Evolutionary conservation across 2,797 vertebrate species (phyloP).

Genomic region (Pseudochirops cupreus): DNA sequence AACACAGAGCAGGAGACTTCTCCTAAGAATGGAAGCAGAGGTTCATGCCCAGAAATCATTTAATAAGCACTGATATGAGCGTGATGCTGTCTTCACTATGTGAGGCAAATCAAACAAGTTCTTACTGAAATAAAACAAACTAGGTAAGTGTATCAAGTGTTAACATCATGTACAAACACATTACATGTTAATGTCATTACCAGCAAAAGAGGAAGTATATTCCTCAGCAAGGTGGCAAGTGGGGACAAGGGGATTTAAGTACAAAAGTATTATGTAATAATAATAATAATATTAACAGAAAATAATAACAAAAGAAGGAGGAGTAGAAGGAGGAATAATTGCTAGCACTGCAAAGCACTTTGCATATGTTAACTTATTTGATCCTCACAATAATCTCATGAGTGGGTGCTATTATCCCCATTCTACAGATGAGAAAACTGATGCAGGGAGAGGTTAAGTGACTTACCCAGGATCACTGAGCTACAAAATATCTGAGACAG

Average conservation of each 20-base stretch:
- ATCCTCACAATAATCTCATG: not conserved
- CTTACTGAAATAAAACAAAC: constrained; percentile 36
- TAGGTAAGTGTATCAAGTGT: not conserved
- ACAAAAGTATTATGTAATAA: not conserved
- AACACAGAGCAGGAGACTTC: constrained; percentile 8
- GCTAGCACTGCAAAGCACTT: not conserved
- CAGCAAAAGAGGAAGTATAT: constrained; percentile 6
- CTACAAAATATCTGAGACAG: not conserved
- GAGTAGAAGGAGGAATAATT: constrained; percentile 22
- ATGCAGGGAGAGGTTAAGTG: not conserved
- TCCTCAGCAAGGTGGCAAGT: not conserved
- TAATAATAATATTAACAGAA: not conserved
- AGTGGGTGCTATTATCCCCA: not conserved
- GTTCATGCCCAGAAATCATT: constrained; percentile 18
- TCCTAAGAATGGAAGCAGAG: not conserved
- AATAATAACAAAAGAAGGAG: not conserved
- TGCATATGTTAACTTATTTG: not conserved
- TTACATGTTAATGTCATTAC: not conserved
- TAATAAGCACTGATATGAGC: not conserved
- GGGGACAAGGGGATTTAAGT: not conserved
- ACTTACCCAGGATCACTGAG: not conserved
- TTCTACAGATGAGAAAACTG: not conserved
- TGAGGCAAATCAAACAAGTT: constrained; percentile 18
- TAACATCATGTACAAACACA: not conserved
- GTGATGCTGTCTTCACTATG: not conserved